phyloP scores from a whole-genome alignment of 2,113 vertebrate genomes.

The Tragelaphus imberbis region DNA sequence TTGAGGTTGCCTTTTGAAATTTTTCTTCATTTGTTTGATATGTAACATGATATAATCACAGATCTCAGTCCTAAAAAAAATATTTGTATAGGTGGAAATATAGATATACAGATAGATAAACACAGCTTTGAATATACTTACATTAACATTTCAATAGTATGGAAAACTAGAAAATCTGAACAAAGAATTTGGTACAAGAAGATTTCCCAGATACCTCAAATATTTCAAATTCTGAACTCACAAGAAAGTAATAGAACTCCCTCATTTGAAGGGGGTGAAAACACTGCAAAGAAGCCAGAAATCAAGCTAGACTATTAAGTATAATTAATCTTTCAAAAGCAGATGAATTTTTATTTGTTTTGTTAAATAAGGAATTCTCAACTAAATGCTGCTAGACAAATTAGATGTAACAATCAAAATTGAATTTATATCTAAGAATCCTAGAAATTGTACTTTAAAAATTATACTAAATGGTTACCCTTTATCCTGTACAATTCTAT shows the following conservation, averaged over 20 bases:
- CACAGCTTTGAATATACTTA: background rate
- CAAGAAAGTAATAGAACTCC: background rate
- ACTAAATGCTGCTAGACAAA: background rate
- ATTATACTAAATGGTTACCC: background rate
- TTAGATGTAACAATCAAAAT: background rate
- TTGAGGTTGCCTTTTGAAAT: background rate
- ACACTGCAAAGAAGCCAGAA: background rate
- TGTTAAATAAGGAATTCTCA: background rate
- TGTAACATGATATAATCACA: background rate
- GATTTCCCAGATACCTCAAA: background rate
- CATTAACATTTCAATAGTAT: background rate
- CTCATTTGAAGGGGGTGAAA: background rate
- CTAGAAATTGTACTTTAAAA: background rate
- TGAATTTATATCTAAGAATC: background rate
- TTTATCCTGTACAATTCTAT: background rate
- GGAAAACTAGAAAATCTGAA: background rate
- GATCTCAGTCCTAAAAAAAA: background rate
- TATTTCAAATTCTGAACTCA: background rate
- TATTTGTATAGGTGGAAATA: background rate
- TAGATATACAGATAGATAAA: background rate
- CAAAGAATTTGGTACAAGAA: background rate
- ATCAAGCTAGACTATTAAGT: background rate
- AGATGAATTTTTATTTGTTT: background rate
- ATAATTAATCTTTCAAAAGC: background rate
- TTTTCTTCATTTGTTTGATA: background rate